These are phyloP conservation scores for Phalanger gymnotis DNA, from an alignment of 2,797 vertebrate species.

Conservation along the genomic window DNA sequence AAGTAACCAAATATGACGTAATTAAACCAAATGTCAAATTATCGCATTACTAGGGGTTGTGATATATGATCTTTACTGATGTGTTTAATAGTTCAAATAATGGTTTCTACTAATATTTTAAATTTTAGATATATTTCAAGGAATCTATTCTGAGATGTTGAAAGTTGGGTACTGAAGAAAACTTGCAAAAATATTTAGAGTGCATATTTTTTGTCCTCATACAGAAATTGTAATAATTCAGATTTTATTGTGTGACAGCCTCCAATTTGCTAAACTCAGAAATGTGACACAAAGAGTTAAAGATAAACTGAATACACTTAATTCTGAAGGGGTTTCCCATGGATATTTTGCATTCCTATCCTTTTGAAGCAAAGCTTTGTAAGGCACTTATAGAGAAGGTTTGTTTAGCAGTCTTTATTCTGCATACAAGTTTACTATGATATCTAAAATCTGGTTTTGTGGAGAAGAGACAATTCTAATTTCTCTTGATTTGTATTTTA, in stretches of 20 bases:
- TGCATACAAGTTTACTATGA: conserved; percentile 54
- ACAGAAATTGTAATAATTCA: conserved; percentile 53
- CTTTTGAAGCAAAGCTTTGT: conserved; percentile 55
- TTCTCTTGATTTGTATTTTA: conserved; percentile 45
- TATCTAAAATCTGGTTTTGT: conserved; percentile 52
- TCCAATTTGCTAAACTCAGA: conserved; percentile 64
- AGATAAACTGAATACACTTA: conserved; percentile 57
- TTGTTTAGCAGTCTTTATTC: conserved; percentile 49
- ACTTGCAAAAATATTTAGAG: conserved; percentile 45
- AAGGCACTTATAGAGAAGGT: conserved; percentile 54
- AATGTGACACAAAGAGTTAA: conserved; percentile 74
- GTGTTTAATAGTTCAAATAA: conserved; percentile 46
- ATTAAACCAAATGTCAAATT: conserved; percentile 31
- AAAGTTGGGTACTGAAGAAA: conserved; percentile 65
- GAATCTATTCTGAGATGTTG: conserved; percentile 30
- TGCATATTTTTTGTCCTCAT: conserved; percentile 53
- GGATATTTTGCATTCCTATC: conserved; percentile 42
- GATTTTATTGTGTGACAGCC: conserved; percentile 59
- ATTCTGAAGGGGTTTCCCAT: conserved; percentile 64
- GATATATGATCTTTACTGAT: conserved; percentile 7
- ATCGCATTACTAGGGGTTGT: background rate
- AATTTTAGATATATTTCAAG: conserved; percentile 45
- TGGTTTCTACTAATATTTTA: conserved; percentile 54
- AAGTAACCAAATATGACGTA: background rate
- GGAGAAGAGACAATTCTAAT: conserved; percentile 50